A percentile compares a stretch with the other conserved stretches of the same genome.
Evolutionary conservation across 2,888 invertebrate species (phyloP).

Genomic region (Leptopilina drosophilae): DNA sequence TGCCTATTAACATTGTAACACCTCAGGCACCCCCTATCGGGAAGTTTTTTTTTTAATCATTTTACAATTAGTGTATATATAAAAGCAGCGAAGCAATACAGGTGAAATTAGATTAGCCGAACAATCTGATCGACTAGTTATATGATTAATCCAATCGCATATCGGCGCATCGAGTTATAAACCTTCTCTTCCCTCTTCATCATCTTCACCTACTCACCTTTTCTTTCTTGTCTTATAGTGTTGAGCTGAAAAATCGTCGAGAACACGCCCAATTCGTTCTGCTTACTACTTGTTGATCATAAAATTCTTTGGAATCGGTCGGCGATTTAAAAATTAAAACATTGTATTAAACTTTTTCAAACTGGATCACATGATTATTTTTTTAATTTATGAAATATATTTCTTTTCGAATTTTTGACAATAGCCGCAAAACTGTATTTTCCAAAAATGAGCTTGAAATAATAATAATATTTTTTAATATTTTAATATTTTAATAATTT

Average conservation of each 20-base stretch:
- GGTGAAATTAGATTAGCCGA: slow-evolving; percentile 74
- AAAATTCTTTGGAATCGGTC: slow-evolving; percentile 49
- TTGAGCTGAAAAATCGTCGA: slow-evolving; percentile 60
- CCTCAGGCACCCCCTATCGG: slow-evolving; percentile 61
- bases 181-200: slow-evolving; percentile 45
- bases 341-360: slow-evolving; percentile 39
- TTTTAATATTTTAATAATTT: no score
- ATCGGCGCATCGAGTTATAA: slow-evolving; percentile 66
- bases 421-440: no score
- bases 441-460: no score
- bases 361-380: not conserved
- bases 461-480: no score
- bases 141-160: slow-evolving; percentile 73
- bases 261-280: slow-evolving; percentile 60
- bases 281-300: slow-evolving; percentile 29
- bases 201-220: slow-evolving; percentile 40
- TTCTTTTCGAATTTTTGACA: no score
- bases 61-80: not conserved
- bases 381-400: no score
- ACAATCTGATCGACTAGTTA: slow-evolving; percentile 72
- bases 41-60: slow-evolving; percentile 33
- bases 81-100: slow-evolving; percentile 54
- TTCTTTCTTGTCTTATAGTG: slow-evolving; percentile 47
- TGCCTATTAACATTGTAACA: slow-evolving; percentile 70
- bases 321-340: slow-evolving; percentile 50